phyloP scores from a whole-genome alignment of 2,888 invertebrate species.

The Caenorhabditis panamensis region DNA sequence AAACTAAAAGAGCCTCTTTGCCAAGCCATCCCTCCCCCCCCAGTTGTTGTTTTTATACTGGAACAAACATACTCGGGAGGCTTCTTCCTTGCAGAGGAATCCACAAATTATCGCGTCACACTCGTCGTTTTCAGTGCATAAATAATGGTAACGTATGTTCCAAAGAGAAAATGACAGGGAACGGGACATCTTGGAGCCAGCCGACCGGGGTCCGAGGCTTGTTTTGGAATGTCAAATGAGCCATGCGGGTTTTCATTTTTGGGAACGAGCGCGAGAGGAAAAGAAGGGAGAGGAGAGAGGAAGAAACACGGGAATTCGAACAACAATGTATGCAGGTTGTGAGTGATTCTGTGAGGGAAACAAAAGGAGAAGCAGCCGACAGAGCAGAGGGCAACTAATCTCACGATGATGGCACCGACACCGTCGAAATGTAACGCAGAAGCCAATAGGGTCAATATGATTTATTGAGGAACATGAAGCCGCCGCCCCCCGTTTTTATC shows the following conservation, averaged over 20 bases:
- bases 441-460: slow-evolving; percentile 39
- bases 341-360: not conserved
- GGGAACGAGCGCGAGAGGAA: slow-evolving; percentile 2
- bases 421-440: not conserved
- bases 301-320: not conserved
- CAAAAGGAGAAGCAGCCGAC: not conserved
- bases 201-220: slow-evolving; percentile 11
- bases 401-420: slow-evolving; percentile 26
- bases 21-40: no score
- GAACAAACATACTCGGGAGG: not conserved
- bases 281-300: not conserved
- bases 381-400: slow-evolving; percentile 22
- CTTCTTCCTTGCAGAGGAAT: not conserved
- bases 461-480: slow-evolving; percentile 54
- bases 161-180: slow-evolving; percentile 21
- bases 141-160: slow-evolving; percentile 15
- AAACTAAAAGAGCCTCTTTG: no score
- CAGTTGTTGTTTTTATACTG: not conserved
- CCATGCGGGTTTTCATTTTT: slow-evolving; percentile 19
- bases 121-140: slow-evolving; percentile 19
- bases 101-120: slow-evolving; percentile 33
- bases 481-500: slow-evolving; percentile 4
- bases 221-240: slow-evolving; percentile 60
- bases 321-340: slow-evolving; percentile 25
- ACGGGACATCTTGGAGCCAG: slow-evolving; percentile 7